A percentile compares a stretch with the other conserved stretches of the same genome.
Evolutionary conservation across 2,113 vertebrate genomes (phyloP).

Genomic region (Phocoena sinus): DNA sequence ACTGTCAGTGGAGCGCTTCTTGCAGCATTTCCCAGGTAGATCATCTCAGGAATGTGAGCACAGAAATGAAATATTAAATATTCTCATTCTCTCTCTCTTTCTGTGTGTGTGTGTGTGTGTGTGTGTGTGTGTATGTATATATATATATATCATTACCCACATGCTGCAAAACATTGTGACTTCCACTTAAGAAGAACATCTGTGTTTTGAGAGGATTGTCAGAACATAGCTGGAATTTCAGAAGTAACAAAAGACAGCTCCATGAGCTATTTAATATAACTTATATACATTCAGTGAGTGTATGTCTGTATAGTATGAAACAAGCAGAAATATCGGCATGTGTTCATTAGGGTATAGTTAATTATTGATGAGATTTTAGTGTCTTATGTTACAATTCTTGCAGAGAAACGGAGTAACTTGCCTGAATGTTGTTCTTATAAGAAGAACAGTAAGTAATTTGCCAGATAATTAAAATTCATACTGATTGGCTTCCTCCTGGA

Average conservation of each 20-base stretch:
- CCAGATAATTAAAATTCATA: slow-evolving; percentile 55
- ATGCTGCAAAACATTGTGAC: not conserved
- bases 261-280: slow-evolving; percentile 23
- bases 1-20: slow-evolving; percentile 60
- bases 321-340: slow-evolving; percentile 35
- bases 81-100: not conserved
- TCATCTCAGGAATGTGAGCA: slow-evolving; percentile 29
- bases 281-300: not conserved
- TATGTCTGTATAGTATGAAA: not conserved
- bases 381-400: slow-evolving; percentile 35
- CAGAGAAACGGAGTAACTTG: slow-evolving; percentile 38
- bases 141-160: not conserved
- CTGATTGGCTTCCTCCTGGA: slow-evolving; percentile 17
- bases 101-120: too few relatives aligned
- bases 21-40: slow-evolving; percentile 57
- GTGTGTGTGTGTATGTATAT: not conserved
- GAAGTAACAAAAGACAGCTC: slow-evolving; percentile 58
- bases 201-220: slow-evolving; percentile 46
- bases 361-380: slow-evolving; percentile 29
- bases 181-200: slow-evolving; percentile 42
- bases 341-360: slow-evolving; percentile 35
- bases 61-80: not conserved
- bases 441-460: slow-evolving; percentile 34
- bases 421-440: slow-evolving; percentile 20
- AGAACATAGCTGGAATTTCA: slow-evolving; percentile 48